phyloP scores from a whole-genome alignment of 2,797 vertebrate species.

The Columba guinea region DNA sequence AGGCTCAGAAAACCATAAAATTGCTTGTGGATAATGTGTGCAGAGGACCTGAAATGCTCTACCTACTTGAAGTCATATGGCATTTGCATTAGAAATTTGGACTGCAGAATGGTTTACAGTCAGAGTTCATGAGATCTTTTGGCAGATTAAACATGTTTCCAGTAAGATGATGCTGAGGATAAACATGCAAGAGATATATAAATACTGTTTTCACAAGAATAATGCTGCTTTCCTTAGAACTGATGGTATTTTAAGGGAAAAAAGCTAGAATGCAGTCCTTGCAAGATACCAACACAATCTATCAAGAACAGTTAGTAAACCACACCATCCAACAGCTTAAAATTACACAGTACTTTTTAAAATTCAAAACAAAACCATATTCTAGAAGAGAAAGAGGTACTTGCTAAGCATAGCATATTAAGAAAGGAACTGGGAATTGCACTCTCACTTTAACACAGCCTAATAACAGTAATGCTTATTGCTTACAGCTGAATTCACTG shows the following conservation, averaged over 20 bases:
- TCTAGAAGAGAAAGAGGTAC: neutral
- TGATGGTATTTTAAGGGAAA: conserved; percentile 9
- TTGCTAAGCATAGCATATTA: neutral
- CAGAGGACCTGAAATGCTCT: neutral
- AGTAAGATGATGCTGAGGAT: conserved; percentile 24
- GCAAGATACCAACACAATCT: neutral
- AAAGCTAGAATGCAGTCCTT: neutral
- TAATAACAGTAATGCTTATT: neutral
- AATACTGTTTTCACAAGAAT: conserved; percentile 17
- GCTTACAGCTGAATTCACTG: neutral
- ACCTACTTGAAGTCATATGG: neutral
- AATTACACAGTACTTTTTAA: neutral
- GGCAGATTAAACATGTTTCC: conserved; percentile 12
- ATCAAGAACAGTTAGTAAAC: conserved; percentile 1
- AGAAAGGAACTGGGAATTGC: neutral
- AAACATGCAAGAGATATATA: neutral
- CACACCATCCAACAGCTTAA: neutral
- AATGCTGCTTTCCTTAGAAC: conserved; percentile 18
- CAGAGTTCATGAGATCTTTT: neutral
- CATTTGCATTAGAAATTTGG: neutral
- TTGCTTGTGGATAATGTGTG: rapidly evolving
- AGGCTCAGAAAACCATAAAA: neutral
- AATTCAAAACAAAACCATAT: neutral
- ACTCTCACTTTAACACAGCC: neutral
- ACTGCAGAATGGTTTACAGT: neutral